Percentiles rank a stretch among this genome's conserved stretches.
Evolutionary conservation across 2,888 invertebrate genomes (phyloP).

Genomic region (Sinohyriopsis cumingii): DNA sequence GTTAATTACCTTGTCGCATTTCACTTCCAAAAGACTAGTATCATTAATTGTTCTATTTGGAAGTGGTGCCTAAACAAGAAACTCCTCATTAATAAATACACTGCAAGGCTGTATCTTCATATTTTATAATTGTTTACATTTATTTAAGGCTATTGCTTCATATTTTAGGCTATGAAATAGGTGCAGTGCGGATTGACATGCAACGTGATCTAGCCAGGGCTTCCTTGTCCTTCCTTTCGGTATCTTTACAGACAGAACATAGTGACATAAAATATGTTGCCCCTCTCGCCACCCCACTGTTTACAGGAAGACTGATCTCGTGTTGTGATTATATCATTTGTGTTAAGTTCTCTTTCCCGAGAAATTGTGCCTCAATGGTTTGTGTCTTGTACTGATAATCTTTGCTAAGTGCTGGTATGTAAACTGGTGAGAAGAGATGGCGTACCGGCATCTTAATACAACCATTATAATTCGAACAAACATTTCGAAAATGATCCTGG

Average conservation of each 20-base stretch:
- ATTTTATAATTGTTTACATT: no score
- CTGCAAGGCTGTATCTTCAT: no score
- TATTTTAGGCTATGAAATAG: no score
- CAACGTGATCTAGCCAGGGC: background rate
- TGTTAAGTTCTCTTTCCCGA: slow-evolving; percentile 9
- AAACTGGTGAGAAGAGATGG: slow-evolving; percentile 32
- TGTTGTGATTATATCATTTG: slow-evolving; percentile 11
- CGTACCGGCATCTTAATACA: slow-evolving; percentile 28
- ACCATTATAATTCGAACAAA: slow-evolving; percentile 23
- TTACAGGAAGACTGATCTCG: slow-evolving; percentile 6
- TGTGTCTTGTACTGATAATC: slow-evolving; percentile 33
- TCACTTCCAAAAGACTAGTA: no score
- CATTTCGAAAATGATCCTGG: slow-evolving; percentile 3
- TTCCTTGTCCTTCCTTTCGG: slow-evolving; percentile 2
- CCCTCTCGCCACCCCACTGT: slow-evolving; percentile 15
- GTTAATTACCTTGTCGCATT: no score
- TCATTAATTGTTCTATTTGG: no score
- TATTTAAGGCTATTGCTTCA: no score
- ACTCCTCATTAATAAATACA: no score
- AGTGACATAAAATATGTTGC: slow-evolving; percentile 17
- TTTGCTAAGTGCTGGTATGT: slow-evolving; percentile 19
- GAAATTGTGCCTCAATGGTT: slow-evolving; percentile 18
- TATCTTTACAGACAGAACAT: slow-evolving; percentile 16
- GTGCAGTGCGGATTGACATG: no score
- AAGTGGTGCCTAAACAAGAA: no score